Evolutionary conservation across 2,113 vertebrate species (phyloP).

Genomic region (Cepphus grylle): DNA sequence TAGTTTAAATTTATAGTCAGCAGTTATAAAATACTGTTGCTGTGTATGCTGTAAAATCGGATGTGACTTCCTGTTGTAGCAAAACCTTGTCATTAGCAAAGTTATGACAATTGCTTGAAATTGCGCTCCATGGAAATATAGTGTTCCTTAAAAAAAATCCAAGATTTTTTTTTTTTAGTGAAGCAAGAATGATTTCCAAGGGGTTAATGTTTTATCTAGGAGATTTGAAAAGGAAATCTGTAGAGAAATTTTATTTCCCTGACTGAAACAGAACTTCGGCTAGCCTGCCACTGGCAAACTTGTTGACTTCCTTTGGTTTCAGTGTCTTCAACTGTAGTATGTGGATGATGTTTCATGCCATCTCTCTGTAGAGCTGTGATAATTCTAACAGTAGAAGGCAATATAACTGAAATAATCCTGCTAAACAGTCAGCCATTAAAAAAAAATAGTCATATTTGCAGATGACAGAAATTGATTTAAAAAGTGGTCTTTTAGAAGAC

Average conservation of each 20-base stretch:
- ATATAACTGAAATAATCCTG: background rate
- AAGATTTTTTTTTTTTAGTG: background rate
- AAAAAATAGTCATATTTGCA: background rate
- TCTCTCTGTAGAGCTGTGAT: background rate
- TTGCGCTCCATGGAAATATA: background rate
- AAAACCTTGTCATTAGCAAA: background rate
- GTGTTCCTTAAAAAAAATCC: background rate
- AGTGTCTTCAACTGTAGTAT: background rate
- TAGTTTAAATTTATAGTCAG: background rate
- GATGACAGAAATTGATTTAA: background rate
- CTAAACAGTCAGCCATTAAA: background rate
- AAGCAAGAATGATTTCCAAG: background rate
- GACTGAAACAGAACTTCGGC: background rate
- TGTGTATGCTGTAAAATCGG: background rate
- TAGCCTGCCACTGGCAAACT: background rate
- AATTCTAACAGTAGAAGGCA: background rate
- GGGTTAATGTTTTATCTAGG: background rate
- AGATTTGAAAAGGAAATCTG: background rate
- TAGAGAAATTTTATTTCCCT: background rate
- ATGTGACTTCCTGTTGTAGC: background rate
- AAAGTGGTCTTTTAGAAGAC: background rate
- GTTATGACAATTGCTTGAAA: background rate
- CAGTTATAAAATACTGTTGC: background rate
- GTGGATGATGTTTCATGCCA: background rate
- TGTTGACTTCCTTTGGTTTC: background rate